These are phyloP conservation scores for Tubulanus polymorphus DNA, from an alignment of 2,888 invertebrate species.

Conservation along the genomic window DNA sequence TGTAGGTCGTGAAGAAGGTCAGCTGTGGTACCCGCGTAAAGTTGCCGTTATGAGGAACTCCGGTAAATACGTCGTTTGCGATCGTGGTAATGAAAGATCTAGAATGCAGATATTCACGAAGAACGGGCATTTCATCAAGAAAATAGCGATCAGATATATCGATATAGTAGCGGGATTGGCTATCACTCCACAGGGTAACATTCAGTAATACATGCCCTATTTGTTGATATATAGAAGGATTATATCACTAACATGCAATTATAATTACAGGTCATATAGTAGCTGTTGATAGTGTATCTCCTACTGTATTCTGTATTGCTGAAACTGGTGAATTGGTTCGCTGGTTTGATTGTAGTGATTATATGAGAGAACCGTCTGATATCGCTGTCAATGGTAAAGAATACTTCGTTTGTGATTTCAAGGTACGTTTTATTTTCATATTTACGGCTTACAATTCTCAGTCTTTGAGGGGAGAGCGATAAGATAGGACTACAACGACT, in stretches of 20 bases:
- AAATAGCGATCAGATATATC: slow-evolving; percentile 70
- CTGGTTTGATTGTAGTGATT: slow-evolving; percentile 97
- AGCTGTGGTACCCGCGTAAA: slow-evolving; percentile 95
- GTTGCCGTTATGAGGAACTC: slow-evolving; percentile 63
- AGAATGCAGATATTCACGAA: slow-evolving; percentile 97
- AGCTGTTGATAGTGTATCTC: slow-evolving; percentile 94
- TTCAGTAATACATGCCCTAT: too few species aligned
- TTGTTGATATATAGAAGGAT: too few species aligned
- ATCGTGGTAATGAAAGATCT: slow-evolving; percentile 92
- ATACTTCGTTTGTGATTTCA: slow-evolving; percentile 92
- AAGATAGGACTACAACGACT: too few species aligned
- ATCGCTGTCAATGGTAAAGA: slow-evolving; percentile 90
- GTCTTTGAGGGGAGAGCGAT: too few species aligned
- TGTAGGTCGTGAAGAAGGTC: slow-evolving; percentile 74
- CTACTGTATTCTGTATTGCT: slow-evolving; percentile 89
- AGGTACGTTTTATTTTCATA: too few species aligned
- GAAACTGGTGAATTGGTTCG: slow-evolving; percentile 87
- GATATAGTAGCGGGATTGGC: slow-evolving; percentile 82
- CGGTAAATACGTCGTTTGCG: slow-evolving; percentile 77
- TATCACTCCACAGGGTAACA: slow-evolving; percentile 79
- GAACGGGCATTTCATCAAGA: slow-evolving; percentile 91
- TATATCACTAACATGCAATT: too few species aligned
- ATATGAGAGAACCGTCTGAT: slow-evolving; percentile 96
- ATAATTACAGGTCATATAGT: slow-evolving; percentile 68
- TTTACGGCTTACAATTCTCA: too few species aligned